These are phyloP conservation scores for Charadrius vociferus DNA, from an alignment of 2,113 vertebrate genomes.

Conservation along the genomic window DNA sequence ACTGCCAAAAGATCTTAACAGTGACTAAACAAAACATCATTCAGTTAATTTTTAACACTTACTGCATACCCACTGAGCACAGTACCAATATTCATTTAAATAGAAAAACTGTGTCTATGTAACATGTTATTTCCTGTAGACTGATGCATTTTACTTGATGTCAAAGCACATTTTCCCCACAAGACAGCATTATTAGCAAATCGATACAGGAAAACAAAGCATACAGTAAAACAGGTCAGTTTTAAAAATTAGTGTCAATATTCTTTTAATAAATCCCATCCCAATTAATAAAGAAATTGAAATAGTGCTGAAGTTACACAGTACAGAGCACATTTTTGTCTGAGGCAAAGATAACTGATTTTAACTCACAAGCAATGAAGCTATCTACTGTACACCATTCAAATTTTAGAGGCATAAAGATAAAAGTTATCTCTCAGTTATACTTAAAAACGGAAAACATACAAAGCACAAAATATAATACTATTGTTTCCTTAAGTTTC, in stretches of 20 bases:
- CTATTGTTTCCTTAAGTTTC: conserved; percentile 32
- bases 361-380: not conserved
- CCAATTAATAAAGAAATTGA: not conserved
- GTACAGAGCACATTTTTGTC: not conserved
- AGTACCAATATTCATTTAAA: not conserved
- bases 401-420: not conserved
- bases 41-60: not conserved
- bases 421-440: not conserved
- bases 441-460: not conserved
- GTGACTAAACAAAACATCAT: not conserved
- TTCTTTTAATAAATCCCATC: not conserved
- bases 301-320: not conserved
- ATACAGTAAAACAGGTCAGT: not conserved
- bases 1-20: not conserved
- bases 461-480: not conserved
- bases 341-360: not conserved
- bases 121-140: not conserved
- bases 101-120: not conserved
- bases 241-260: not conserved
- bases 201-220: not conserved
- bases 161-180: not conserved
- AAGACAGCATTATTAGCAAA: not conserved
- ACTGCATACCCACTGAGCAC: not conserved
- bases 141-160: not conserved
- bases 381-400: not conserved